A percentile compares a stretch with the other conserved stretches of the same genome.
Evolutionary conservation across 2,888 invertebrate species (phyloP).

Genomic region (Eupithecia centaureata): DNA sequence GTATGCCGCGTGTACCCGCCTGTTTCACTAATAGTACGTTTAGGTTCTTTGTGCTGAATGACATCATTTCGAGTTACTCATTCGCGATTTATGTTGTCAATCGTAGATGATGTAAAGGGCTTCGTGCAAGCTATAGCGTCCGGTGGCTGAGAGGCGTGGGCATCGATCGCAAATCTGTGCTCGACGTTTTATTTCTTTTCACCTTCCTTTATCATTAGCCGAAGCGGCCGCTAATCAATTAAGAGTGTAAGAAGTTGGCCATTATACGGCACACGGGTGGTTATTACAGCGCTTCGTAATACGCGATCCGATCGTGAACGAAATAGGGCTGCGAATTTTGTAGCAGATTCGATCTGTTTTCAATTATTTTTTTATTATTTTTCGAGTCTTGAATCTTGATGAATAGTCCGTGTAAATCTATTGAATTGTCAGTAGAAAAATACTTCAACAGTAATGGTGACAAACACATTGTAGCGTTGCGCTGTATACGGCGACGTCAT

Average conservation of each 20-base stretch:
- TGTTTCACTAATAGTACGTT: conserved; percentile 70
- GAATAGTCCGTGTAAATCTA: conserved; percentile 43
- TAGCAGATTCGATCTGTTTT: conserved; percentile 74
- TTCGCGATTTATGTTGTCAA: conserved; percentile 46
- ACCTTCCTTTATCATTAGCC: conserved; percentile 84
- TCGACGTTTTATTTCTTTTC: conserved; percentile 81
- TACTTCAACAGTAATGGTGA: conserved; percentile 73
- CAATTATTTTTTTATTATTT: conserved; percentile 69
- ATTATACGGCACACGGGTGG: conserved; percentile 81
- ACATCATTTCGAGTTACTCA: conserved; percentile 65
- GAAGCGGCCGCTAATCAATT: conserved; percentile 84
- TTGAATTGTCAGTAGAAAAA: conserved; percentile 51
- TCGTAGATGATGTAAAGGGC: conserved; percentile 41
- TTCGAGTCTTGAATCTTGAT: conserved; percentile 49
- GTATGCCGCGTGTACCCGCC: conserved; percentile 57
- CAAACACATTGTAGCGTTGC: conserved; percentile 77
- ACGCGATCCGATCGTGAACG: conserved; percentile 81
- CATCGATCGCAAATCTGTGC: conserved; percentile 76
- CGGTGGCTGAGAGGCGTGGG: conserved; percentile 70
- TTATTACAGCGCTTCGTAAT: conserved; percentile 82
- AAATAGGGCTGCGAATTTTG: conserved; percentile 82
- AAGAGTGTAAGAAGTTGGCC: conserved; percentile 84
- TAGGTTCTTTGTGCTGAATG: conserved; percentile 62
- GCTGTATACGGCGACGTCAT: conserved; percentile 78
- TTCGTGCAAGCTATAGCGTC: conserved; percentile 47